Evolutionary conservation across 1,140 invertebrate genomes (phyloP), one percentile per base, ranked within the genome.

Genomic region (Sinonovacula constricta): DNA sequence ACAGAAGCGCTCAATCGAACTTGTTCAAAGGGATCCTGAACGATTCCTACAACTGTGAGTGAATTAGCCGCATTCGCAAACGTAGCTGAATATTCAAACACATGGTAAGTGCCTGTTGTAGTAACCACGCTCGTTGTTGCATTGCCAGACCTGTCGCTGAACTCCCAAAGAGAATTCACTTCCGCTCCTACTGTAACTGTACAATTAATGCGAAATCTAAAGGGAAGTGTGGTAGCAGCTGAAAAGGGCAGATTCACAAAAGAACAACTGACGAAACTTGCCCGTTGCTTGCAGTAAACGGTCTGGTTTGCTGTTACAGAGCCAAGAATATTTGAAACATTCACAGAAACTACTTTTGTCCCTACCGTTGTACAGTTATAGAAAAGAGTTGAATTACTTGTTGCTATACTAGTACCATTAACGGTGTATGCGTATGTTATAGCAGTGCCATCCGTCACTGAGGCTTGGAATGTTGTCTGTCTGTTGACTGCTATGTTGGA

Each of bases 141-240:
- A 65, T 69, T 78, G 24, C 34, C 45, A 51, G 5, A 53, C 5
- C 70, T 60, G 31, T 75, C 77, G 28, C 77, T 74, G 51, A 80
- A 74, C 10, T 34, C 51, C 82, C 82, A 86, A 4, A 39, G 54
- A 49, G 78, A 31, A 1, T 24, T 81, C 24, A 82, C 60, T 24
- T 81, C 49, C 14, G 82, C 69, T 39, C 70, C 57, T n/a, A 26
- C 14, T 1, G 28, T 28, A 1, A 69, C 54, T 15, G 60, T 36
- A 45, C 36, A 77, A 59, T 67, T n/a, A n/a, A 70, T 51, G 15
- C 18, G 51, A 34, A 69, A 57, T 51, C 0, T 68, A 5, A 56
- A 49, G 24, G 22, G 36, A 22, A 65, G 57, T 15, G 24, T 57
- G n/a, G 36, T 62, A 12, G 62, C 70, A 59, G 78, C 79, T 54